Percentiles rank a stretch among this genome's conserved stretches.
Evolutionary conservation across 2,888 invertebrate genomes (phyloP).

Genomic region (Cryptocephalus moraei): DNA sequence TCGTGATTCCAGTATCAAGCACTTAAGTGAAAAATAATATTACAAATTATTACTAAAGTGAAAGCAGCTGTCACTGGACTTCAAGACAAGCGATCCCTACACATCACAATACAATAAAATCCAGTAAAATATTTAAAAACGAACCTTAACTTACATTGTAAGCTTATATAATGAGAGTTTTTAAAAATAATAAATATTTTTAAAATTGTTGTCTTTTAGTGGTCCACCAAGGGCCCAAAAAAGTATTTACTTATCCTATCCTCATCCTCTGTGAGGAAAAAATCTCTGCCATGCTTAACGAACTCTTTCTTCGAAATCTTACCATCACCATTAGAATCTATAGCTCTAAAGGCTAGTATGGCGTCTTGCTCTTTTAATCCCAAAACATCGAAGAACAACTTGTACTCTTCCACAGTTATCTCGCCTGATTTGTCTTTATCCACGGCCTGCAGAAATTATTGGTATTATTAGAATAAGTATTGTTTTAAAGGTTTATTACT

Average conservation of each 20-base stretch:
- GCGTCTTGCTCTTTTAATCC: conserved; percentile 67
- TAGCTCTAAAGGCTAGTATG: conserved; percentile 64
- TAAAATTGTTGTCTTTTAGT: conserved; percentile 26
- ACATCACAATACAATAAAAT: too few species aligned
- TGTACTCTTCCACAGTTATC: conserved; percentile 72
- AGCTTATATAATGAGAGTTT: too few species aligned
- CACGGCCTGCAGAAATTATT: conserved; percentile 50
- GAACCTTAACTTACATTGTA: too few species aligned
- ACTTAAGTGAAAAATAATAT: too few species aligned
- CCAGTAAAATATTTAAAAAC: too few species aligned
- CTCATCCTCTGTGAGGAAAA: conserved; percentile 68
- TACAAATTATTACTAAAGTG: too few species aligned
- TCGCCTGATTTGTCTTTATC: conserved; percentile 70
- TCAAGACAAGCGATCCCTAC: too few species aligned
- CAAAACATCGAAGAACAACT: conserved; percentile 71
- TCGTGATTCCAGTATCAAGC: too few species aligned
- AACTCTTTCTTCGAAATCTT: conserved; percentile 68
- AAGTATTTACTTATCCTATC: conserved; percentile 70
- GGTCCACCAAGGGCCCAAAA: conserved; percentile 68
- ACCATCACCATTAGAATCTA: conserved; percentile 71
- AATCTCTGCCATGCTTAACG: conserved; percentile 69
- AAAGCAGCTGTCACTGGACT: too few species aligned
- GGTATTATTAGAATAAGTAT: neutral
- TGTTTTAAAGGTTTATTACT: conserved; percentile 37
- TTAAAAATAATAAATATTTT: too few species aligned